Percentiles rank a stretch among this genome's conserved stretches.
phyloP scores from a whole-genome alignment of 2,113 vertebrate genomes.

The Erythrocercus mccallii region DNA sequence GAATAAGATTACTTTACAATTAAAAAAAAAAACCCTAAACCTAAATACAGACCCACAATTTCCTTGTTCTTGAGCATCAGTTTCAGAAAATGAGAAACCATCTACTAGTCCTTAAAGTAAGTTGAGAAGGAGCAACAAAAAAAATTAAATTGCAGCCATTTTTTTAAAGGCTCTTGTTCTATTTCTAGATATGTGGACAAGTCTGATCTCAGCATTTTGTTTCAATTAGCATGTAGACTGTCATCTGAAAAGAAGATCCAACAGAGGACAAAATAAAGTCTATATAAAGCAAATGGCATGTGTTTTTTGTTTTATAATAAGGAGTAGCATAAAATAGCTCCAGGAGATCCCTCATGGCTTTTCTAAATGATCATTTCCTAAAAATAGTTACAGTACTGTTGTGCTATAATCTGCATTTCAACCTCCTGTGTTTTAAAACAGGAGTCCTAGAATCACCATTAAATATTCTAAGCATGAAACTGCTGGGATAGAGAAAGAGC shows the following conservation, averaged over 20 bases:
- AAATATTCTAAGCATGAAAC: not conserved
- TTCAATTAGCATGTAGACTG: not conserved
- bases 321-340: not conserved
- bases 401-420: not conserved
- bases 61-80: not conserved
- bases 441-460: not conserved
- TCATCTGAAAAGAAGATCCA: not conserved
- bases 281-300: not conserved
- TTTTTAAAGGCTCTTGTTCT: not conserved
- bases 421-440: not conserved
- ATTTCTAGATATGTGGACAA: not conserved
- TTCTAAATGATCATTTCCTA: not conserved
- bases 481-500: not conserved
- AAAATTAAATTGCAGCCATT: not conserved
- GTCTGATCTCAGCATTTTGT: not conserved
- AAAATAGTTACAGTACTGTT: not conserved
- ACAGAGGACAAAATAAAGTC: not conserved
- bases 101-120: not conserved
- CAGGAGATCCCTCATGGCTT: not conserved
- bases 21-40: not conserved
- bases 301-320: not conserved
- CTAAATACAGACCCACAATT: not conserved
- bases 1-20: not conserved
- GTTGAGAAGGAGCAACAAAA: not conserved
- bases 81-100: not conserved